phyloP scores from a whole-genome alignment of 2,113 vertebrate species.

The Cheirogaleus medius region DNA sequence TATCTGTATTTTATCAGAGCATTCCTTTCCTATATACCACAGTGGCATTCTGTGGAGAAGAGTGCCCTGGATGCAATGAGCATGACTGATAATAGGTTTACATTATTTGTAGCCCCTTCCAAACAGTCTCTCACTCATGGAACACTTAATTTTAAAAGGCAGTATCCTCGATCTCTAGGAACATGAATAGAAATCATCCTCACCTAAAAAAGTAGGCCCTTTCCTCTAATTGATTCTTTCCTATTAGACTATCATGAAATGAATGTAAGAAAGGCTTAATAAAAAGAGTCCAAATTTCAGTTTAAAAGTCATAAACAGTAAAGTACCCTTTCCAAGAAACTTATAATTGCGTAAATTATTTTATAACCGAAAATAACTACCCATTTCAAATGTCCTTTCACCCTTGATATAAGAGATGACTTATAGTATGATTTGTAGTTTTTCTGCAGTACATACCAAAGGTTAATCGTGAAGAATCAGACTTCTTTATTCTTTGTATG shows the following conservation, averaged over 20 bases:
- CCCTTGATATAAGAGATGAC: background rate
- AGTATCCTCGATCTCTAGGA: background rate
- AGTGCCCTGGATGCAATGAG: background rate
- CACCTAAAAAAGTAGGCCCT: background rate
- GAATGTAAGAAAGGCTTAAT: background rate
- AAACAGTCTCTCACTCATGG: background rate
- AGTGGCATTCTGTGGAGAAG: background rate
- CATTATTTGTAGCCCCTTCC: background rate
- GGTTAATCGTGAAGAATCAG: background rate
- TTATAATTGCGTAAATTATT: background rate
- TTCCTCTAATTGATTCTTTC: background rate
- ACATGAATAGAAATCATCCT: background rate
- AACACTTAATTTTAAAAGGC: background rate
- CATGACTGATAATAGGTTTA: background rate
- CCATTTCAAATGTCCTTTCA: background rate
- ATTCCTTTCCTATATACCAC: background rate
- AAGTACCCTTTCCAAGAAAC: background rate
- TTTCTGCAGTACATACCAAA: background rate
- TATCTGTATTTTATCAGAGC: background rate
- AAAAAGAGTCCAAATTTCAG: background rate
- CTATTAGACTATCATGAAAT: background rate
- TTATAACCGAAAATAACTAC: background rate
- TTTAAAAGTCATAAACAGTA: background rate
- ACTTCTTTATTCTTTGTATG: background rate
- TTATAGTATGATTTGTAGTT: background rate